Conservation (phyloP, 2,797 vertebrate species). For the Alosa sapidissima region DNA sequence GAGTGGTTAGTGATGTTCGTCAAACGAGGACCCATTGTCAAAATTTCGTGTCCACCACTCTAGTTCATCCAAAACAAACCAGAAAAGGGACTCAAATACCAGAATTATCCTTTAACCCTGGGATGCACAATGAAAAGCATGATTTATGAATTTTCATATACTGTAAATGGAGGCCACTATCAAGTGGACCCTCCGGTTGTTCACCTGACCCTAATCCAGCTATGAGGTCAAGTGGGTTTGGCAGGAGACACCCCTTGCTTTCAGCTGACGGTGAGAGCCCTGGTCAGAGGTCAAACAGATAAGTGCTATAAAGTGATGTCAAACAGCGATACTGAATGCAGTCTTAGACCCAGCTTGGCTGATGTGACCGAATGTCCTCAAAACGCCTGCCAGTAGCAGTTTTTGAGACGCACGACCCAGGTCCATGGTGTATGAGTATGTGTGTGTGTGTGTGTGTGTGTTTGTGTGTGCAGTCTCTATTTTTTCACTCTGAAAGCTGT, state of each 20-base stretch:
- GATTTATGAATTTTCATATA: no score
- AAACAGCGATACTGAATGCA: neutral
- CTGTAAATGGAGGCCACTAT: neutral
- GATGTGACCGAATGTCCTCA: neutral
- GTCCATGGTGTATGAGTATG: constrained; percentile 32
- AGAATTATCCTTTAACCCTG: no score
- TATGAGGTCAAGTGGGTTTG: neutral
- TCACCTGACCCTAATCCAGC: neutral
- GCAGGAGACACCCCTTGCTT: neutral
- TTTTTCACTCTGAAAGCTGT: neutral
- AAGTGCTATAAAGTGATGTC: constrained; percentile 16
- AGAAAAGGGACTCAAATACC: no score
- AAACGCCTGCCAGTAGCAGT: neutral
- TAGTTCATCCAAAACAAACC: no score
- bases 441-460: constrained; percentile 32
- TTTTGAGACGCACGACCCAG: neutral
- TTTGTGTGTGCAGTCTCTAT: neutral
- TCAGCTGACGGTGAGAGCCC: neutral
- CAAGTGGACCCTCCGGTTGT: neutral
- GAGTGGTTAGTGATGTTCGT: no score
- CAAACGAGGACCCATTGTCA: no score
- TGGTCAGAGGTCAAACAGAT: neutral
- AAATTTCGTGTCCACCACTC: no score
- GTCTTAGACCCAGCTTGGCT: neutral
- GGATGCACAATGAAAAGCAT: no score